These are phyloP conservation scores for Cataglyphis albicans DNA, from an alignment of 2,888 invertebrate genomes.

Conservation along the genomic window DNA sequence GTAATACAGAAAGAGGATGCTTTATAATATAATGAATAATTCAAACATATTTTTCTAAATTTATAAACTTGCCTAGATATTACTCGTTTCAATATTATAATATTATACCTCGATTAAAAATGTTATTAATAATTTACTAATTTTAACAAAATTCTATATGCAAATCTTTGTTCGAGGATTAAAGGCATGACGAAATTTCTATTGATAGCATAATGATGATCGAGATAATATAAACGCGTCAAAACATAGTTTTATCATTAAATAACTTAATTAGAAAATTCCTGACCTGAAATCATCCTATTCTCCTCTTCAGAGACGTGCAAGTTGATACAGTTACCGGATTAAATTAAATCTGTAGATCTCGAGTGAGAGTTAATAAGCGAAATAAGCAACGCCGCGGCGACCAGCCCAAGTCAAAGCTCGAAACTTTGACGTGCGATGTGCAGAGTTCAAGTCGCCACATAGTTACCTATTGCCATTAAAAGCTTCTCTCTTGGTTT, in stretches of 20 bases:
- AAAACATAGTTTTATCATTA: slow-evolving; percentile 21
- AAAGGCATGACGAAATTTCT: slow-evolving; percentile 16
- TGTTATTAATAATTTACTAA: not conserved
- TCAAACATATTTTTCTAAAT: not conserved
- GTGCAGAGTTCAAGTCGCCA: slow-evolving; percentile 65
- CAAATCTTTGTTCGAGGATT: not conserved
- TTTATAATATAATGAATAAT: not conserved
- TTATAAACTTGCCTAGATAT: not conserved
- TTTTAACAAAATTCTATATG: slow-evolving; percentile 9
- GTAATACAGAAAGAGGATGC: not conserved
- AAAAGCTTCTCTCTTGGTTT: slow-evolving; percentile 68
- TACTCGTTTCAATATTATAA: not conserved
- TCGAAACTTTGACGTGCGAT: slow-evolving; percentile 67
- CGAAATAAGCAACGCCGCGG: slow-evolving; percentile 26
- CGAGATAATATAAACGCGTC: not conserved
- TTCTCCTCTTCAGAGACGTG: slow-evolving; percentile 9
- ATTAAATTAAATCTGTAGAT: slow-evolving; percentile 80
- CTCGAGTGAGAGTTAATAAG: slow-evolving; percentile 31
- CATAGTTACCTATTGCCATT: slow-evolving; percentile 79
- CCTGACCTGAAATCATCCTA: not conserved
- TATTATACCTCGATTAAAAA: not conserved
- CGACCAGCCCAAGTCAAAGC: slow-evolving; percentile 56
- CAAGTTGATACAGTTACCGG: slow-evolving; percentile 69
- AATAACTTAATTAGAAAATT: slow-evolving; percentile 30
- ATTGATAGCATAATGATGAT: not conserved